Percentiles rank a stretch among this genome's conserved stretches.
These are phyloP conservation scores for Hyla sarda DNA, from an alignment of 2,113 vertebrate genomes.

Conservation along the genomic window DNA sequence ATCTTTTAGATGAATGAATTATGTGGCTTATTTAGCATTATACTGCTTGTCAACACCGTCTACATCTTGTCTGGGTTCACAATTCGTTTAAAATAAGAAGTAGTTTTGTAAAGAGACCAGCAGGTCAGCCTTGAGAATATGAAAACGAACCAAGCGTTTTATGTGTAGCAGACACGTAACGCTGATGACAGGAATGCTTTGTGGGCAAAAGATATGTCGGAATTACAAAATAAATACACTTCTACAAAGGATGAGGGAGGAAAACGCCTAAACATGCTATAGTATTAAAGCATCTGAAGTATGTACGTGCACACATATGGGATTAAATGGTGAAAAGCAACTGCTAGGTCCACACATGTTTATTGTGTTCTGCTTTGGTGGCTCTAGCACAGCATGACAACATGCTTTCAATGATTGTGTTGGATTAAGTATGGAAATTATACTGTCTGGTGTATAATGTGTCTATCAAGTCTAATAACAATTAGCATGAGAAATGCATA, in stretches of 20 bases:
- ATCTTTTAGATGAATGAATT: not conserved
- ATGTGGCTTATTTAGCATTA: conserved; percentile 29
- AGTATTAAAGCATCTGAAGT: conserved; percentile 35
- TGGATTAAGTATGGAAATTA: conserved; percentile 44
- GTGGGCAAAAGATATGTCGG: conserved; percentile 25
- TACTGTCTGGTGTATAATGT: conserved; percentile 20
- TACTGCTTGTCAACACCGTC: conserved; percentile 42
- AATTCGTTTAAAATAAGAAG: conserved; percentile 1
- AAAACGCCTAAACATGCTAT: conserved; percentile 25
- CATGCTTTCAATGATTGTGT: conserved; percentile 10
- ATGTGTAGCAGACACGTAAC: conserved; percentile 49
- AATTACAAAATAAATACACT: conserved; percentile 39
- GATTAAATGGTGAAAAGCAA: conserved; percentile 5
- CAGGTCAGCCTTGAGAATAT: conserved; percentile 31
- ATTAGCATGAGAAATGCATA: conserved; percentile 28
- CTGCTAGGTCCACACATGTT: conserved; percentile 44
- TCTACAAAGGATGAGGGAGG: conserved; percentile 7
- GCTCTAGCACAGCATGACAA: conserved; percentile 41
- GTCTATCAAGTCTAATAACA: conserved; percentile 36
- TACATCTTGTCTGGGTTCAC: conserved; percentile 37
- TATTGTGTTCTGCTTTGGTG: conserved; percentile 48
- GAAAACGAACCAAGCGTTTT: conserved; percentile 23
- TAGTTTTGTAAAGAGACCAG: conserved; percentile 18
- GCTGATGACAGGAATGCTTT: conserved; percentile 50
- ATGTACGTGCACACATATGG: conserved; percentile 43